A percentile compares a stretch with the other conserved stretches of the same genome.
Evolutionary conservation across 2,113 vertebrate species (phyloP).

Genomic region (Sus scrofa): T2T-Sscrofa CM000825.6:146618001-146618500

Average conservation of each 20-base stretch:
- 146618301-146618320: not conserved
- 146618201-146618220: not conserved
- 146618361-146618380: not conserved
- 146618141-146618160: not conserved
- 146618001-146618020: not conserved
- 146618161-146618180: not conserved
- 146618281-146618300: not conserved
- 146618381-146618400: not conserved
- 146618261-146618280: not conserved
- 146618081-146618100: not conserved
- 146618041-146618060: not conserved
- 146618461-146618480: not conserved
- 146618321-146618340: not conserved
- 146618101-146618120: not conserved
- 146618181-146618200: not conserved
- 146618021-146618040: not conserved
- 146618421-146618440: not conserved
- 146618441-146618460: not conserved
- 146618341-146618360: not conserved
- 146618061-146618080: not conserved
- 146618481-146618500: not conserved
- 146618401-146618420: not conserved
- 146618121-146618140: not conserved
- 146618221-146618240: not conserved
- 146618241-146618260: not conserved